Base-by-base conservation (phyloP, 2,888 invertebrate genomes). In the Callimorpha dominula region DNA sequence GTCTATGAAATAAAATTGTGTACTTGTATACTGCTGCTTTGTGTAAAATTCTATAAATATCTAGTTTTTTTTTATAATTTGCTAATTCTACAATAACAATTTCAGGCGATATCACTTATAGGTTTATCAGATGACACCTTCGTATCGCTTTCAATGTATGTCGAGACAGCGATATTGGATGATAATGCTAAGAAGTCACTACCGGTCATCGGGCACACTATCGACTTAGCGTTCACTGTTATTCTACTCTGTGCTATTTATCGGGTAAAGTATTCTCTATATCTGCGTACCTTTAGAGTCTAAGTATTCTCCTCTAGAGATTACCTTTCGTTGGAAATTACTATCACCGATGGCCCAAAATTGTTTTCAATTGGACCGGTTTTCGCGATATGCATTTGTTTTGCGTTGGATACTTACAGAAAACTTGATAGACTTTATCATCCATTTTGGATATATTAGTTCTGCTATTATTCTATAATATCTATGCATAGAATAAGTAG, bases 91-190 rank as follows among this genome's bases (percentile, higher is more conserved):
- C 11, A n/a, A 46, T 5, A 69, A 69, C 17, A 4, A 8, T 87
- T 79, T 62, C 86, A 94, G 94, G 50, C 89, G 20, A 77, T 91
- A 42, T 89, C 88, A 14, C 71, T 93, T 43, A 72, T 93, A 66
- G 91, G 89, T 4, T 87, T 89, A 46, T 90, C 91, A 0, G 92
- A 93, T 60, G 91, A 86, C 0, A 90, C 89, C n/a, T 88, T 91
- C 70, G 75, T 80, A 4, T 90, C 93, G 0, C 87, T 90, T 0
- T 80, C 94, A n/a, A 82, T 88, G 77, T 86, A 87, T 67, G 89
- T 92, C 0, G 90, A 93, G 75, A 84, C 83, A 7, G 77, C 76
- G 1, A 81, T 94, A 42, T 68, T 90, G 11, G 90, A 88, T 1
- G 92, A 90, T 8, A 80, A 85, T 9, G 85, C 88, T 8, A 89